These are phyloP conservation scores for Papilio machaon DNA, from an alignment of 1,140 invertebrate species.

Conservation along the genomic window DNA sequence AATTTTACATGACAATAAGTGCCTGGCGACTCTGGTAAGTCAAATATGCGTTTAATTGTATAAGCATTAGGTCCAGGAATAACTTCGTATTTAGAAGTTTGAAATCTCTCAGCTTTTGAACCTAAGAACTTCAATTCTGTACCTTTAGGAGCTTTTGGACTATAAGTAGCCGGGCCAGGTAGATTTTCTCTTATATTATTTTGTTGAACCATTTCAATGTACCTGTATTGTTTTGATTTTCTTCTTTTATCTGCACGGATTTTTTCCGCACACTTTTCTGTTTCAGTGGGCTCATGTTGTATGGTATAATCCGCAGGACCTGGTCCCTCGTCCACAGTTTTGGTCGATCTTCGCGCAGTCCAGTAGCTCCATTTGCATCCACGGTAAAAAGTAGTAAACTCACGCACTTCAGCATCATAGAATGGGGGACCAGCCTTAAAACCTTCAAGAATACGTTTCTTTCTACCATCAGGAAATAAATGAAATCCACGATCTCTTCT, in stretches of 20 bases:
- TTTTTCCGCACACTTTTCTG: constrained; percentile 58
- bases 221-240: constrained; percentile 65
- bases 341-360: constrained; percentile 49
- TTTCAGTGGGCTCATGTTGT: constrained; percentile 44
- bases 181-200: constrained; percentile 56
- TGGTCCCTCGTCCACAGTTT: constrained; percentile 46
- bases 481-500: constrained; percentile 54
- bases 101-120: constrained; percentile 58
- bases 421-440: constrained; percentile 55
- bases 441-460: constrained; percentile 46
- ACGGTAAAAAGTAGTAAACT: constrained; percentile 62
- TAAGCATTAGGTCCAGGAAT: constrained; percentile 62
- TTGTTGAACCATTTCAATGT: constrained; percentile 66
- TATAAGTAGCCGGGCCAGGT: constrained; percentile 65
- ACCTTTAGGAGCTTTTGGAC: constrained; percentile 51
- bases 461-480: constrained; percentile 44
- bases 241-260: constrained; percentile 55
- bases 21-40: constrained; percentile 43
- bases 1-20: constrained; percentile 54
- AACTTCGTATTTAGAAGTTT: constrained; percentile 43
- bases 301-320: constrained; percentile 65
- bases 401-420: constrained; percentile 57
- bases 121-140: constrained; percentile 53
- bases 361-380: constrained; percentile 74
- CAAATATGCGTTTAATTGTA: constrained; percentile 64